These are phyloP conservation scores for Pantherophis alleghaniensis DNA, from an alignment of 2,797 vertebrate species.

Conservation along the genomic window DNA sequence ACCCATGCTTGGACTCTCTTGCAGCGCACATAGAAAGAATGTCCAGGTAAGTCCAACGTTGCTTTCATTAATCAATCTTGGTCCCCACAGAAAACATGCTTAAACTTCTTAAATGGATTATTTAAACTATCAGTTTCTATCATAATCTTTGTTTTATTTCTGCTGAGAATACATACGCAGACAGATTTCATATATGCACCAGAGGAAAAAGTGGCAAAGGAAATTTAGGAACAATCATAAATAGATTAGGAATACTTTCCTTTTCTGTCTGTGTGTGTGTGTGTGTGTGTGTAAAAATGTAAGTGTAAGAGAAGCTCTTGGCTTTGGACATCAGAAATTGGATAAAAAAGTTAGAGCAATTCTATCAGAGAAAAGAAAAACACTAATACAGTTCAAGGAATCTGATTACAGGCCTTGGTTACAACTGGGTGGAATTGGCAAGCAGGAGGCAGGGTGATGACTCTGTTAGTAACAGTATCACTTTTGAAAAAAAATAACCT, in stretches of 20 bases:
- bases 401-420: neutral
- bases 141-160: neutral
- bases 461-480: slow-evolving; percentile 1
- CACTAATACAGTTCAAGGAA: neutral
- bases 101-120: neutral
- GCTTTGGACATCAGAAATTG: neutral
- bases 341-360: neutral
- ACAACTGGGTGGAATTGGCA: slow-evolving; percentile 9
- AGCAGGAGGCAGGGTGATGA: neutral
- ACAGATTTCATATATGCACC: neutral
- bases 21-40: no score
- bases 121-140: neutral
- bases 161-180: neutral
- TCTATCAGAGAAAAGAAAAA: neutral
- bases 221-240: neutral
- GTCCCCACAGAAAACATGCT: neutral
- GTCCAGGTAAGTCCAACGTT: no score
- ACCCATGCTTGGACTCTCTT: no score
- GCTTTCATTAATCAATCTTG: neutral
- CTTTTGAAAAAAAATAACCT: neutral
- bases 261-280: neutral
- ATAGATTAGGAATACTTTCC: neutral
- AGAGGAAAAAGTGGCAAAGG: neutral
- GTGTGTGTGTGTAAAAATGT: neutral
- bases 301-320: neutral